These are phyloP conservation scores for Cerastis leucographa DNA, from an alignment of 2,888 invertebrate genomes.

Conservation along the genomic window DNA sequence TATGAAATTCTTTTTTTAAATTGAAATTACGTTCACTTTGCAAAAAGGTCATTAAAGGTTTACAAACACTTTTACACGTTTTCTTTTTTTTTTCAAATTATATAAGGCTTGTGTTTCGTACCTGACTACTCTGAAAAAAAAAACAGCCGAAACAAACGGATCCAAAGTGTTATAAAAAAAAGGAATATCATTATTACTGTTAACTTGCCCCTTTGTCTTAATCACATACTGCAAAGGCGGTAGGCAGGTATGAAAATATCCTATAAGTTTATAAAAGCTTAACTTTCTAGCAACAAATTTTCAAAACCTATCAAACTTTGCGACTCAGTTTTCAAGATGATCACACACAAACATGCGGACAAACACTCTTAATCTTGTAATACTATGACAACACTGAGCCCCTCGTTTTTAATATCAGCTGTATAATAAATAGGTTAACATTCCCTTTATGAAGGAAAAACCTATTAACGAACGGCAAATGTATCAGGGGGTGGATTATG, in stretches of 20 bases:
- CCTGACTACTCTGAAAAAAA: no score
- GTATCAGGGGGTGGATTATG: constrained; percentile 82
- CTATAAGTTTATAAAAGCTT: not conserved
- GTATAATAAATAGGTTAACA: constrained; percentile 90
- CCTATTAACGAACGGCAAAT: constrained; percentile 89
- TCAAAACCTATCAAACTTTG: not conserved
- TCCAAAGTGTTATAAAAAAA: not conserved
- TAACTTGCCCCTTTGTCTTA: not conserved
- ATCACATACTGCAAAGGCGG: not conserved
- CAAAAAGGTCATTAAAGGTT: no score
- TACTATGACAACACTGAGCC: constrained; percentile 65
- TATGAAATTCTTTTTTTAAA: no score
- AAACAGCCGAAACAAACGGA: no score
- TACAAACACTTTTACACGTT: no score
- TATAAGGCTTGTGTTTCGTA: no score
- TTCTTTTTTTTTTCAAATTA: no score
- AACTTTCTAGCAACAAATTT: not conserved
- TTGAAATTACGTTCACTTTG: no score
- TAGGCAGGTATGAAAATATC: not conserved
- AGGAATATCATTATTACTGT: not conserved
- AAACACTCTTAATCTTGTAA: constrained; percentile 64
- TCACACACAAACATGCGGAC: constrained; percentile 76
- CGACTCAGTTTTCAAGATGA: constrained; percentile 21
- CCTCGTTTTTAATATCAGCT: constrained; percentile 88
- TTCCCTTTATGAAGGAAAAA: constrained; percentile 90